These are phyloP conservation scores for Kryptopterus vitreolus DNA, from an alignment of 2,797 vertebrate genomes.

Conservation along the genomic window DNA sequence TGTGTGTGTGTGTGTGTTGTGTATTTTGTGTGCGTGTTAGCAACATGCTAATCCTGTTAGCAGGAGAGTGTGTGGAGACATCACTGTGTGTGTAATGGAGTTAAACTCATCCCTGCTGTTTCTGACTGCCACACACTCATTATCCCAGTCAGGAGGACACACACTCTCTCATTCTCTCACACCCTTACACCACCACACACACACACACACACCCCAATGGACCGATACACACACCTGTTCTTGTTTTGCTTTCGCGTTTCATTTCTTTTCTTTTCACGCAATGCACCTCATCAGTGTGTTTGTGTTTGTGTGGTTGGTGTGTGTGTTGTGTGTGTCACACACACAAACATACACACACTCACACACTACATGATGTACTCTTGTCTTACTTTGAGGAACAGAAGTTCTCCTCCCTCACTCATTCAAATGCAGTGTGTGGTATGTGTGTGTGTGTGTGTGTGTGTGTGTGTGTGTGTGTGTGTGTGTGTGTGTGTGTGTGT, in stretches of 20 bases:
- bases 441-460: too few species aligned
- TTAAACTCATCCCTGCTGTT: conserved; percentile 58
- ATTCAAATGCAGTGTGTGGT: neutral
- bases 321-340: neutral
- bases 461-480: conserved; percentile 18
- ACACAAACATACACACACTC: too few species aligned
- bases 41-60: conserved; percentile 9
- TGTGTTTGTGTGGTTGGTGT: neutral
- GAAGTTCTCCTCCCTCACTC: too few species aligned
- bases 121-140: conserved; percentile 44
- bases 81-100: conserved; percentile 58
- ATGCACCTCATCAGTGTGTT: neutral
- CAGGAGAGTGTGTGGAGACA: neutral
- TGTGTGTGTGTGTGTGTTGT: neutral
- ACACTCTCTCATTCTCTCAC: conserved; percentile 7
- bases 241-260: neutral
- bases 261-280: neutral
- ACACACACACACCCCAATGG: neutral
- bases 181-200: neutral
- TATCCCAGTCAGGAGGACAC: neutral
- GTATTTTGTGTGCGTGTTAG: conserved; percentile 7
- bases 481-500: neutral
- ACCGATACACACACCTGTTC: neutral
- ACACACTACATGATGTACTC: neutral
- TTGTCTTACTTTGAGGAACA: neutral